Base-by-base conservation (phyloP, 1,140 invertebrate species). In the Parasteatoda tepidariorum region DNA sequence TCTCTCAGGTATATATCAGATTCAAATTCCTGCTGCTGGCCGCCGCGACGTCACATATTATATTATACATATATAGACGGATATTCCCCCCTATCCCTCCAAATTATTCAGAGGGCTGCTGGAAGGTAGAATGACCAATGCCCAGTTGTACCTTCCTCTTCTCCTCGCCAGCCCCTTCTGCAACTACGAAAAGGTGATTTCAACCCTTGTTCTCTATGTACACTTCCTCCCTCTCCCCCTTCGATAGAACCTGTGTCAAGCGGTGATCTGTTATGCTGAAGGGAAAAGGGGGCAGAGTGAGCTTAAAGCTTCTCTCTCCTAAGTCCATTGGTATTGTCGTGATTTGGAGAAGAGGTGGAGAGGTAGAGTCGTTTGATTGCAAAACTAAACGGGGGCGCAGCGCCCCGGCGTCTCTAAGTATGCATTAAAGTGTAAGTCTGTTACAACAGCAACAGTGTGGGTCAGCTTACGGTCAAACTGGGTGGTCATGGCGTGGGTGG, bases 371-470 rank as follows among this genome's bases (percentile, higher is more conserved):
- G 57, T 66, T 30, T 76, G 74, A 76, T 76, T 76, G 74, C 74
- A 76, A 76, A 76, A 76, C 74, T 64, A 76, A 76, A 76, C 74
- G n/a, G 74, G 15, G 33, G 74, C 24, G 74, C n/a, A n/a, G 11
- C 31, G 11, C 33, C 31, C 28, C 57, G 71, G 55, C 71, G 30
- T 74, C 74, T 76, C 74, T 76, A 76, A 76, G 74, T 76, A 76
- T 64, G 74, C 74, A 76, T 76, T 76, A 76, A 76, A 76, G 74
- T 76, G 74, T 76, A 76, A 76, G 74, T 76, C 74, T 66, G 74
- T 74, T 74, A 74, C 18, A 30, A 55, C 9, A 31, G 41, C 26
- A n/a, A n/a, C n/a, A n/a, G n/a, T n/a, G 41, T 48, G 4, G 71
- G 71, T 74, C 59, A 76, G 74, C 74, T 76, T 64, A 76, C 61